Base-by-base conservation (phyloP, 2,888 invertebrate genomes). In the Noctua pronuba region DNA sequence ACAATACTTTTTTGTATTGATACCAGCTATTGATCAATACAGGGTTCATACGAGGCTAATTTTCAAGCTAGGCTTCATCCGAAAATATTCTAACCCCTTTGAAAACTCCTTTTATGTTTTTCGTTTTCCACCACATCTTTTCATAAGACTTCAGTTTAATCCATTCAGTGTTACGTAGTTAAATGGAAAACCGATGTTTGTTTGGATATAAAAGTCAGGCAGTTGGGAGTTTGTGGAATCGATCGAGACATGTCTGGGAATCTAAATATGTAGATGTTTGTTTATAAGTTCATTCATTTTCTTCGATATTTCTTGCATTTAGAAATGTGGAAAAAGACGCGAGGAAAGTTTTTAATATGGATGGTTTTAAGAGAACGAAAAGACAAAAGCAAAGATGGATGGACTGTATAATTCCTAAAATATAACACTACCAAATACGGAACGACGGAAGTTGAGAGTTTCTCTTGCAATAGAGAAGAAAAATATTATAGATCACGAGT, bases 231-330 rank as follows among this genome's bases (percentile, higher is more conserved):
- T 75, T 38, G 31, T 28, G 46, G 60, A 71, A 83, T 82, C 75
- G 77, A 75, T 80, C 49, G 82, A 68, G 41, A 35, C 13, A 16
- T 24, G 73, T 85, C 82, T 72, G 75, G 65, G 66, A 49, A 67
- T 75, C 16, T 62, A 66, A 72, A 73, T 60, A n/a, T n/a, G n/a
- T n/a, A 82, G 11, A 68, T 49, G 52, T 58, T 64, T 58, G 21
- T 41, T 49, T 44, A 41, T 76, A 38, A 60, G 44, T 62, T 64
- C 58, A 55, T 28, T 31, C n/a, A 18, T 75, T 58, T 75, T 21
- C 55, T n/a, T 73, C 35, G n/a, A 16, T 70, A 46, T 70, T 35
- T 69, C 6, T 49, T 44, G 28, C 35, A 24, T 70, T 65, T 65
- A n/a, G 16, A 64, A 64, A 64, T 65, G n/a, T 8, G 38, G 64